Percentiles rank a stretch among this genome's conserved stretches.
phyloP scores from a whole-genome alignment of 2,797 vertebrate genomes.

The Malacoraja senta region DNA sequence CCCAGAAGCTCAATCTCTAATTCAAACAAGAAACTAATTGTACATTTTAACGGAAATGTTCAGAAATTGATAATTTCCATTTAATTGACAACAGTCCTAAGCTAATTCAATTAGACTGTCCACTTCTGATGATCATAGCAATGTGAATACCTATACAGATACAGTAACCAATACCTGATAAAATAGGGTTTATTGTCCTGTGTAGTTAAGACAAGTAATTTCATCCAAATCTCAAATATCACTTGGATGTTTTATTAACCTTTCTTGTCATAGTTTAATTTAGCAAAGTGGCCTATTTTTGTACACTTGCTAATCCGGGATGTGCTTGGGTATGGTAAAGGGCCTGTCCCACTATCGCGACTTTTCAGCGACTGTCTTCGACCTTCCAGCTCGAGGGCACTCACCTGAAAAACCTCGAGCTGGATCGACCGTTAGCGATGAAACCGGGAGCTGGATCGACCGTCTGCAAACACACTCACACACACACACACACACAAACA shows the following conservation, averaged over 20 bases:
- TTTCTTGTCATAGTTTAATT: not conserved
- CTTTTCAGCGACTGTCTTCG: too few species aligned
- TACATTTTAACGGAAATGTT: not conserved
- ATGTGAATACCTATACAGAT: not conserved
- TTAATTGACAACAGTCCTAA: not conserved
- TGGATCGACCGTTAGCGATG: too few species aligned
- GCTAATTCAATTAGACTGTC: not conserved
- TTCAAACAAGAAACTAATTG: not conserved
- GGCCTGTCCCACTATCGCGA: too few species aligned
- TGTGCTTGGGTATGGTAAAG: too few species aligned
- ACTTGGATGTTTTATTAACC: not conserved
- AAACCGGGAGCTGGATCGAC: too few species aligned
- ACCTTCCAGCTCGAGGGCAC: too few species aligned
- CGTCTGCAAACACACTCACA: too few species aligned
- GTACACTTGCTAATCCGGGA: too few species aligned
- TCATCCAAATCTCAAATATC: not conserved
- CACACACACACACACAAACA: too few species aligned
- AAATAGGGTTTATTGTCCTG: not conserved
- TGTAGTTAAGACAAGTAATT: not conserved
- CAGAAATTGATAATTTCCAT: not conserved
- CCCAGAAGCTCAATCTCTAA: slow-evolving; percentile 13
- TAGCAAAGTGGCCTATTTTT: not conserved
- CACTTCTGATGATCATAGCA: not conserved
- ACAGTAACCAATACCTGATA: not conserved
- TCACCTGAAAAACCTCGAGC: too few species aligned